Percentiles rank a stretch among this genome's conserved stretches.
Evolutionary conservation across 2,113 vertebrate species (phyloP).

Genomic region (Bubalus kerabau): DNA sequence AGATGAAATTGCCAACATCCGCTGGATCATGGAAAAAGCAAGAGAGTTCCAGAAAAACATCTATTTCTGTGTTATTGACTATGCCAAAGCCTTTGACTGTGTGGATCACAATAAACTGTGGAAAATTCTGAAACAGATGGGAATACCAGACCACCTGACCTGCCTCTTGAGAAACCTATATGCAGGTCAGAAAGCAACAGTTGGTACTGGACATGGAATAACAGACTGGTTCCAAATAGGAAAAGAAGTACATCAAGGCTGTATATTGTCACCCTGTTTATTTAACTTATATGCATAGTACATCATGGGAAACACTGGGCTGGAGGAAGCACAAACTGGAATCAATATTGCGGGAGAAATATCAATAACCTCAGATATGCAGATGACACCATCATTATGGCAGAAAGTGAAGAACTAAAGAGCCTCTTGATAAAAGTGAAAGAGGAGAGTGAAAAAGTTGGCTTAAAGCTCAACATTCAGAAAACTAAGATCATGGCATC

Average conservation of each 20-base stretch:
- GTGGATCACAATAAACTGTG: background rate
- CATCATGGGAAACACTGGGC: background rate
- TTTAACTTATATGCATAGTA: background rate
- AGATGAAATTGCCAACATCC: background rate
- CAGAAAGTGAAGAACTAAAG: background rate
- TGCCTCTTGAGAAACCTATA: background rate
- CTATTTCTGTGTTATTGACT: background rate
- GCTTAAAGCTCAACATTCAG: background rate
- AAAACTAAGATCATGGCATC: background rate
- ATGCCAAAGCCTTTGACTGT: background rate
- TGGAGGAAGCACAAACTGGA: background rate
- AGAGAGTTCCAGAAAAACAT: background rate
- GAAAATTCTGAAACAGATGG: background rate
- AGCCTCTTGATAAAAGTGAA: background rate
- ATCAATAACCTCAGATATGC: background rate
- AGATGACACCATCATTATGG: background rate
- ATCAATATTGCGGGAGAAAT: background rate
- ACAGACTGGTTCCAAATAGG: background rate
- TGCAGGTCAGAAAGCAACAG: background rate
- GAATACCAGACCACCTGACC: background rate
- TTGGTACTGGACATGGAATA: background rate
- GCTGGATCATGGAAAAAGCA: accelerated
- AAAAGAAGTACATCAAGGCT: background rate
- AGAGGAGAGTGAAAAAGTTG: background rate
- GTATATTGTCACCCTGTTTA: background rate